A percentile compares a stretch with the other conserved stretches of the same genome.
Evolutionary conservation across 1,140 invertebrate species (phyloP).

Genomic region (Drosophila pandora): DNA sequence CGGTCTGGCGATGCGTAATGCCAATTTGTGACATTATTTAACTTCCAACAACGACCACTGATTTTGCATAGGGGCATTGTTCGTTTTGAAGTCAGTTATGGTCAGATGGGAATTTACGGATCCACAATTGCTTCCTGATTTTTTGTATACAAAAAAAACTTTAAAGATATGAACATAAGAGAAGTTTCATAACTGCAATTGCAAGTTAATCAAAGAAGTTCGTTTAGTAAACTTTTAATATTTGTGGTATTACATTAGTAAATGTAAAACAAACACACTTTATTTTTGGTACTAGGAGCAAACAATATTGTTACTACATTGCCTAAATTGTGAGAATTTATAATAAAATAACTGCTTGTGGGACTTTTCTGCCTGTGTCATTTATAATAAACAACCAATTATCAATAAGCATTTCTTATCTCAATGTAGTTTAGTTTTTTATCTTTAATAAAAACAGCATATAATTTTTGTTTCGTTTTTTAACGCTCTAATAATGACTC

Average conservation of each 20-base stretch:
- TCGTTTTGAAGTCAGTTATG: slow-evolving; percentile 26
- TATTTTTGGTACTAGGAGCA: no score
- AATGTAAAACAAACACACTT: no score
- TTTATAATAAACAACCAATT: not conserved
- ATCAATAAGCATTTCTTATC: not conserved
- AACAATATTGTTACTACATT: no score
- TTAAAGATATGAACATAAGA: not conserved
- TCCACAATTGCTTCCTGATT: slow-evolving; percentile 21
- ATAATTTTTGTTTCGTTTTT: not conserved
- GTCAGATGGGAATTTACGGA: slow-evolving; percentile 30
- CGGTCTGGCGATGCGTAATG: slow-evolving; percentile 56
- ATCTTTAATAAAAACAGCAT: not conserved
- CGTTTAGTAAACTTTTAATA: not conserved
- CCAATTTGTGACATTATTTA: slow-evolving; percentile 73
- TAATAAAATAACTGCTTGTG: not conserved
- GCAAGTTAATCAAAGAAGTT: not conserved
- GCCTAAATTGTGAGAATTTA: not conserved
- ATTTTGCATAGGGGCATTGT: slow-evolving; percentile 61
- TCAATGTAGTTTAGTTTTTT: not conserved
- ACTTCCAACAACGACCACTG: slow-evolving; percentile 11
- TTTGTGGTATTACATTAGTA: no score
- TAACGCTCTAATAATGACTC: no score
- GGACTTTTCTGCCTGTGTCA: not conserved
- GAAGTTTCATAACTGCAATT: slow-evolving; percentile 12
- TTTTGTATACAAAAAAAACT: not conserved